These are phyloP conservation scores for Ennomos fuscantarius DNA, from an alignment of 2,888 invertebrate genomes.

Conservation along the genomic window DNA sequence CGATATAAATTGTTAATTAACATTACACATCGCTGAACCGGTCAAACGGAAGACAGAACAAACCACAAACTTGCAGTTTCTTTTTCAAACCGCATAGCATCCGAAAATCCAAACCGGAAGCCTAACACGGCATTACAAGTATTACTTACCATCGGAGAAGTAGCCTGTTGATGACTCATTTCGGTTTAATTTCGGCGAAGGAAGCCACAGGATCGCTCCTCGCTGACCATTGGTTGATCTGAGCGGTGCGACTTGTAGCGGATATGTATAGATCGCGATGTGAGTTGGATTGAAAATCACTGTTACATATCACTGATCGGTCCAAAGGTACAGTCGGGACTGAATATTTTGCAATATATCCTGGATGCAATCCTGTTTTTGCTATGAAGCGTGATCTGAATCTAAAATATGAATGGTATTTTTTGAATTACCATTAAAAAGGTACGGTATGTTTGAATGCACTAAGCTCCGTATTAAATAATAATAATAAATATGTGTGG, in stretches of 20 bases:
- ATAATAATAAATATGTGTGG: too few relatives aligned
- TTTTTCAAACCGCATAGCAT: constrained; percentile 18
- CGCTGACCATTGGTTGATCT: constrained; percentile 25
- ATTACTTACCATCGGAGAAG: constrained; percentile 22
- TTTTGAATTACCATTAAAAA: too few relatives aligned
- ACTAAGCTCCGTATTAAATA: too few relatives aligned
- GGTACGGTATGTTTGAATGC: too few relatives aligned
- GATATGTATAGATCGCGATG: background rate
- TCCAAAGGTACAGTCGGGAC: too few relatives aligned
- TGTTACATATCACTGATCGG: too few relatives aligned
- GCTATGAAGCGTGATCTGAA: too few relatives aligned
- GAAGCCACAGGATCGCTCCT: constrained; percentile 60
- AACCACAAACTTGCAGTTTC: constrained; percentile 3
- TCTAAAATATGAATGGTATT: too few relatives aligned
- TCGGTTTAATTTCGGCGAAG: constrained; percentile 60
- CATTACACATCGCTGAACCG: constrained; percentile 2
- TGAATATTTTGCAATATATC: too few relatives aligned
- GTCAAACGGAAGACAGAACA: constrained; percentile 9
- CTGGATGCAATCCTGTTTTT: too few relatives aligned
- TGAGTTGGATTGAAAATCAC: too few relatives aligned
- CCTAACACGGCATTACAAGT: constrained; percentile 17
- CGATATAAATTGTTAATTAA: constrained; percentile 3
- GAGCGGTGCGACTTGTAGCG: constrained; percentile 41
- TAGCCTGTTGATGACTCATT: constrained; percentile 33
- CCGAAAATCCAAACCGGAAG: constrained; percentile 14